These are phyloP conservation scores for Leptobrachium leishanense DNA, from an alignment of 2,113 vertebrate genomes.

Conservation along the genomic window DNA sequence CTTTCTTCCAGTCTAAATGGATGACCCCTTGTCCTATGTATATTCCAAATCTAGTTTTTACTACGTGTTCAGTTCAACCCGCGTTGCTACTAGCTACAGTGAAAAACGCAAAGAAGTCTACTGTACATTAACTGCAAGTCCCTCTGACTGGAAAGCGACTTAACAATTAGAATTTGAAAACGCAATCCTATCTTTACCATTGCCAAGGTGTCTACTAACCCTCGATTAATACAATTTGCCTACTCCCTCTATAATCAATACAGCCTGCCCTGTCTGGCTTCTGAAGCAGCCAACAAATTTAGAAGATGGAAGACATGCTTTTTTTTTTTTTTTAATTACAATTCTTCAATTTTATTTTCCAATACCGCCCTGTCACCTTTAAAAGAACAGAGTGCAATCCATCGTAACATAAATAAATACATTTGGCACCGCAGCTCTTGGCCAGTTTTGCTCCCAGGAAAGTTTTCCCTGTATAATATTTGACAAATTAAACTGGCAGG, in stretches of 20 bases:
- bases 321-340: background rate
- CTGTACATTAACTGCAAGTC: constrained; percentile 16
- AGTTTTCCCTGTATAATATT: background rate
- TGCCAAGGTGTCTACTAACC: constrained; percentile 11
- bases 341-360: background rate
- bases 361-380: constrained; percentile 17
- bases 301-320: constrained; percentile 18
- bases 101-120: constrained; percentile 18
- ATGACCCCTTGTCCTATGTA: no score
- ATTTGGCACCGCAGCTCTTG: constrained; percentile 1
- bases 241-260: constrained; percentile 38
- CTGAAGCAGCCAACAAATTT: constrained; percentile 8
- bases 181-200: constrained; percentile 34
- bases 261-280: constrained; percentile 14
- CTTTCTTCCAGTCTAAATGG: no score
- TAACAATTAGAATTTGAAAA: constrained; percentile 44
- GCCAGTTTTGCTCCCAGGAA: constrained; percentile 8
- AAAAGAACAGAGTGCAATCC: background rate
- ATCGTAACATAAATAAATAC: background rate
- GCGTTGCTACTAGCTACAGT: constrained; percentile 28
- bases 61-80: background rate
- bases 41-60: constrained; percentile 13
- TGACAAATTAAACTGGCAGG: no score
- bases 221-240: constrained; percentile 37
- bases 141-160: constrained; percentile 18